Conservation (phyloP, 2,113 vertebrate species). For the Hystrix cristata region DNA sequence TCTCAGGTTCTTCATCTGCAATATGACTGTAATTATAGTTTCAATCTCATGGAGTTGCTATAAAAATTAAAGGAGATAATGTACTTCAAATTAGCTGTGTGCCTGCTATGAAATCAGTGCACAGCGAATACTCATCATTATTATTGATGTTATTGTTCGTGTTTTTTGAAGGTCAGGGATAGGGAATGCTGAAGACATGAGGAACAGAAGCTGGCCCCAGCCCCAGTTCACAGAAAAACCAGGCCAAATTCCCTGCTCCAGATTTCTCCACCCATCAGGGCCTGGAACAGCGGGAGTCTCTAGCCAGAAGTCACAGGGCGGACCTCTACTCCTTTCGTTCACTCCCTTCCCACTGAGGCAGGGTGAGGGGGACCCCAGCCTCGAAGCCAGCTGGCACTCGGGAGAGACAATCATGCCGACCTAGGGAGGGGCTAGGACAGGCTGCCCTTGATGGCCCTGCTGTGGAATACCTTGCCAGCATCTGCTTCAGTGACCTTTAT, state of each 20-base stretch:
- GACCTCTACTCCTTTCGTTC: slow-evolving; percentile 60
- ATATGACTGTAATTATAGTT: not conserved
- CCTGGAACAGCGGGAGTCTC: slow-evolving; percentile 51
- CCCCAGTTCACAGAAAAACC: slow-evolving; percentile 76
- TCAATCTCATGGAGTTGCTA: not conserved
- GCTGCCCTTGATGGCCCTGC: not conserved
- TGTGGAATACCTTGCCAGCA: slow-evolving; percentile 59
- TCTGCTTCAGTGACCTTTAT: slow-evolving; percentile 76
- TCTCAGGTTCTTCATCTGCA: slow-evolving; percentile 44
- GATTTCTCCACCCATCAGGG: slow-evolving; percentile 79
- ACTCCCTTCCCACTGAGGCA: slow-evolving; percentile 36
- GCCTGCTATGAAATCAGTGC: slow-evolving; percentile 32
- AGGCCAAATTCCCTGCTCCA: slow-evolving; percentile 77
- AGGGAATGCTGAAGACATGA: slow-evolving; percentile 71
- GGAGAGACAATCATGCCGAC: not conserved
- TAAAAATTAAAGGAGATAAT: not conserved
- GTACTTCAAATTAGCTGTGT: not conserved
- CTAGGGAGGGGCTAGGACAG: slow-evolving; percentile 1
- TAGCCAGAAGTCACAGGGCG: slow-evolving; percentile 74
- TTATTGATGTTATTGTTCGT: slow-evolving; percentile 73
- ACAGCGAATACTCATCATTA: slow-evolving; percentile 14
- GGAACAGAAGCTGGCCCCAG: slow-evolving; percentile 73
- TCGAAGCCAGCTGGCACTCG: slow-evolving; percentile 33
- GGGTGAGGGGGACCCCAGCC: not conserved
- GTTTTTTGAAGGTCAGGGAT: slow-evolving; percentile 81